These are phyloP conservation scores for Hypomecis atomaria DNA, from an alignment of 2,888 invertebrate species.

Conservation along the genomic window DNA sequence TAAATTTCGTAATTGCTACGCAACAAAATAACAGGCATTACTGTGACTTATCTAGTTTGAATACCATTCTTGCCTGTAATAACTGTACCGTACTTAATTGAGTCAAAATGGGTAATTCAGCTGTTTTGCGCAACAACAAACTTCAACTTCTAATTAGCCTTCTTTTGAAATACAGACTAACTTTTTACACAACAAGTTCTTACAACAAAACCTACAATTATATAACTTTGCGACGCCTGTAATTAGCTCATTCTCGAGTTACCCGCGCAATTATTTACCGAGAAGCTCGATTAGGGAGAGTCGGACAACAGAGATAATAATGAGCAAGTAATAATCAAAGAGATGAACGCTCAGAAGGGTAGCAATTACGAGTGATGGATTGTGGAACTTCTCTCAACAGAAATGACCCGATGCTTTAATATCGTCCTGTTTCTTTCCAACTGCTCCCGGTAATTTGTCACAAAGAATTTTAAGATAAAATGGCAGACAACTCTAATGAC, in stretches of 20 bases:
- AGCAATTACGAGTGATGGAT: constrained; percentile 78
- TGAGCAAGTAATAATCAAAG: constrained; percentile 65
- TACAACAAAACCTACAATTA: constrained; percentile 25
- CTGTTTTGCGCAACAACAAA: constrained; percentile 12
- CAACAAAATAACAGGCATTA: background rate
- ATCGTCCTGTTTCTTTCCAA: constrained; percentile 69
- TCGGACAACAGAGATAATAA: constrained; percentile 42
- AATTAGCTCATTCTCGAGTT: constrained; percentile 34
- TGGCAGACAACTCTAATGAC: constrained; percentile 34
- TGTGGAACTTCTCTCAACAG: constrained; percentile 67
- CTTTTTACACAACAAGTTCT: constrained; percentile 19
- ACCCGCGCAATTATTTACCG: constrained; percentile 31
- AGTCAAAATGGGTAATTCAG: constrained; percentile 2
- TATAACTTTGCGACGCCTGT: constrained; percentile 27
- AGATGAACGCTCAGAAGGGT: constrained; percentile 66
- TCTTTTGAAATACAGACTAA: constrained; percentile 14
- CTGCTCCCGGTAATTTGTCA: constrained; percentile 68
- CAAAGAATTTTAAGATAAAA: constrained; percentile 46
- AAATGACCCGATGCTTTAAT: constrained; percentile 73
- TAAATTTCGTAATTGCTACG: background rate
- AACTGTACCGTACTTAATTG: background rate
- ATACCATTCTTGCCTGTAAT: background rate
- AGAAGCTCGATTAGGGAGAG: constrained; percentile 40
- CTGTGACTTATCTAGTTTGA: background rate
- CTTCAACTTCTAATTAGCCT: constrained; percentile 15